Conservation (phyloP, 2,888 invertebrate genomes). For the Dysmachus trigonus region DNA sequence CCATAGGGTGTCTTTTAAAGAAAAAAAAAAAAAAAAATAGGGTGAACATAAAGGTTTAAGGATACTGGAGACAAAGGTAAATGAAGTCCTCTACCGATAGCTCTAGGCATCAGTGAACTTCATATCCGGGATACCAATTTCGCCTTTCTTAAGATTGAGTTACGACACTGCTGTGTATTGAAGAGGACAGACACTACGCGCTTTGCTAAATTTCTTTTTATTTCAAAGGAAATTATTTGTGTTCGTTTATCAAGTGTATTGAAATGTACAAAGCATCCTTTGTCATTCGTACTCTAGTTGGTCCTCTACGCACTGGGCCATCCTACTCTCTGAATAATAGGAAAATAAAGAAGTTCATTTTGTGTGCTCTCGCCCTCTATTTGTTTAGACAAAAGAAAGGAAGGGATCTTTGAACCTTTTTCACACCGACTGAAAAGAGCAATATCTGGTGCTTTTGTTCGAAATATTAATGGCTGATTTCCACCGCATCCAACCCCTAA, state of each 20-base stretch:
- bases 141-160: background rate
- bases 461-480: background rate
- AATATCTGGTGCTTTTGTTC: background rate
- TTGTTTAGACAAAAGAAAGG: background rate
- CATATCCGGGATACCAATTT: constrained; percentile 1
- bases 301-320: background rate
- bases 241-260: background rate
- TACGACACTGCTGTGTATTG: background rate
- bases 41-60: background rate
- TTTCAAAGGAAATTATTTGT: constrained; percentile 27
- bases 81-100: background rate
- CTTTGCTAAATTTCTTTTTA: constrained; percentile 16
- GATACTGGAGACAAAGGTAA: background rate
- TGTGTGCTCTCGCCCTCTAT: background rate
- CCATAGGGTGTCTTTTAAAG: background rate
- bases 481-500: background rate
- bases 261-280: constrained; percentile 25
- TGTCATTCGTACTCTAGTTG: background rate
- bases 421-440: background rate
- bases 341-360: background rate
- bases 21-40: no score
- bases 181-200: background rate
- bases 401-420: background rate
- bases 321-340: background rate
- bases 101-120: background rate